Conservation (phyloP, 2,797 vertebrate genomes). For the Nannoperca australis region DNA sequence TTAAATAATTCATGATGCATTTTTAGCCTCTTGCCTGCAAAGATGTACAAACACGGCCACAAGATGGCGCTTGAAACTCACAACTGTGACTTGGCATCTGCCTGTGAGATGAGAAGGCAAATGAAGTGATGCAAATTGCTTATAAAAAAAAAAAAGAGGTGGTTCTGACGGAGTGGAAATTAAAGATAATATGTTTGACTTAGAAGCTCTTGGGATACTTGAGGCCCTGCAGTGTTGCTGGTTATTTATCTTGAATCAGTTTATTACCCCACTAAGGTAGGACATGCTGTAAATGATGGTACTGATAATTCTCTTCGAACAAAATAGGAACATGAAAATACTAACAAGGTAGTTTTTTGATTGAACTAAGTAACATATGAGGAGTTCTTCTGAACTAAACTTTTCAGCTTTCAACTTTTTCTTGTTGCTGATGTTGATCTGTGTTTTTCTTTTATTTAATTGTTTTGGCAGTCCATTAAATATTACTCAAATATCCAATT, state of each 20-base stretch:
- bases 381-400: slow-evolving; percentile 1
- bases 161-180: slow-evolving; percentile 35
- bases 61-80: slow-evolving; percentile 80
- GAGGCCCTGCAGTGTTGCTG: slow-evolving; percentile 2
- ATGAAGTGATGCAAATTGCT: slow-evolving; percentile 42
- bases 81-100: slow-evolving; percentile 30
- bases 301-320: slow-evolving; percentile 16
- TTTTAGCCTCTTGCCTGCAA: not conserved
- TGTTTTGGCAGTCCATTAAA: slow-evolving; percentile 1
- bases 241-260: slow-evolving; percentile 17
- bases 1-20: not conserved
- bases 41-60: slow-evolving; percentile 54
- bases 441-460: not conserved
- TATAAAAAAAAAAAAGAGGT: slow-evolving; percentile 7
- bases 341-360: not conserved
- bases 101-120: slow-evolving; percentile 26
- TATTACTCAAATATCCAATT: not conserved
- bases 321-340: slow-evolving; percentile 13
- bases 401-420: not conserved
- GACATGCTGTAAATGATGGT: slow-evolving; percentile 18
- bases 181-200: slow-evolving; percentile 32
- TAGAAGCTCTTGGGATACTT: slow-evolving; percentile 14
- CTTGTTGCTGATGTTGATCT: not conserved
- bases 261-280: slow-evolving; percentile 26
- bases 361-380: not conserved